Conservation (phyloP, 2,888 invertebrate species). For the Trichopria drosophilae region DNA sequence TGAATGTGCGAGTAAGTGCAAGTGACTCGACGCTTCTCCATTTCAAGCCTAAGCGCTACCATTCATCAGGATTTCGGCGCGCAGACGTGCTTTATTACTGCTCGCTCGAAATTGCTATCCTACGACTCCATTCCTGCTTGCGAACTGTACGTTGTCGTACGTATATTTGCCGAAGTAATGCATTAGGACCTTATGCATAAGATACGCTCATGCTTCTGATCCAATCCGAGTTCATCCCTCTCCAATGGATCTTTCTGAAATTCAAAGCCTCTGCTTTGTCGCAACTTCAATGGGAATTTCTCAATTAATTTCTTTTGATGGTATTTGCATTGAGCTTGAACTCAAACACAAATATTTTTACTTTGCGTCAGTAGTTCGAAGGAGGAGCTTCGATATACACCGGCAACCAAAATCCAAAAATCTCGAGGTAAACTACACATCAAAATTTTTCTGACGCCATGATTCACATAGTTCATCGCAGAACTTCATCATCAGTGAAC, state of each 20-base stretch:
- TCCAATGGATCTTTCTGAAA: no score
- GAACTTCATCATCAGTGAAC: no score
- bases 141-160: constrained; percentile 36
- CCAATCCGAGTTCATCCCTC: constrained; percentile 46
- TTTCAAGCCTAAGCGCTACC: constrained; percentile 60
- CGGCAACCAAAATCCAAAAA: no score
- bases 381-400: no score
- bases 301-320: no score
- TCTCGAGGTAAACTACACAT: no score
- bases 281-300: no score
- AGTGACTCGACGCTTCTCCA: constrained; percentile 58
- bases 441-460: constrained; percentile 23
- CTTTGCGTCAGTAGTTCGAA: no score
- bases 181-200: constrained; percentile 55
- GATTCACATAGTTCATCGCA: constrained; percentile 30
- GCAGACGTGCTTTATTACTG: constrained; percentile 60
- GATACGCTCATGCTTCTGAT: constrained; percentile 45
- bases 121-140: constrained; percentile 57
- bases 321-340: no score
- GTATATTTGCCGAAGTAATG: constrained; percentile 43
- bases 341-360: no score
- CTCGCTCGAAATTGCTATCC: constrained; percentile 59
- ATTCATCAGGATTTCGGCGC: constrained; percentile 59
- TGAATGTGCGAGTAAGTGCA: constrained; percentile 50
- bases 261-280: no score